phyloP scores from a whole-genome alignment of 2,113 vertebrate species.

The Callocephalon fimbriatum region DNA sequence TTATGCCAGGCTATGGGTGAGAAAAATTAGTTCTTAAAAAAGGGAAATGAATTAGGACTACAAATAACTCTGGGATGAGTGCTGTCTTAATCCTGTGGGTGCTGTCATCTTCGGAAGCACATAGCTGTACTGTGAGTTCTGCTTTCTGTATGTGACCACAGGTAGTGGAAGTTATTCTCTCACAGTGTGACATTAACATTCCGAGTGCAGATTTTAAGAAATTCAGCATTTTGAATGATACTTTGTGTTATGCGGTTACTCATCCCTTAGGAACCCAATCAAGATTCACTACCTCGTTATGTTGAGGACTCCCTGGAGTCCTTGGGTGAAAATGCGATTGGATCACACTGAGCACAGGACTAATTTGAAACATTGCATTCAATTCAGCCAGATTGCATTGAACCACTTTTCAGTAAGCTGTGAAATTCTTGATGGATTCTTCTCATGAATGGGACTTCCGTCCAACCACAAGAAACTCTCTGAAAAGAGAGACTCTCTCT shows the following conservation, averaged over 20 bases:
- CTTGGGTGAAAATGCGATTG: background rate
- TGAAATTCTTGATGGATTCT: conserved; percentile 45
- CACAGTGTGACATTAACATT: background rate
- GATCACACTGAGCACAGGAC: background rate
- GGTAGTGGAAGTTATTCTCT: background rate
- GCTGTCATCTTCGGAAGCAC: background rate
- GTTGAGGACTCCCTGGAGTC: background rate
- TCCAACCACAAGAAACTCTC: conserved; percentile 13
- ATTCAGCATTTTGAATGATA: background rate
- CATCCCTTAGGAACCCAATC: background rate
- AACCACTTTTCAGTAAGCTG: conserved; percentile 36
- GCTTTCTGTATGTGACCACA: background rate
- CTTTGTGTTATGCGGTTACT: background rate
- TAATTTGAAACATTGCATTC: conserved; percentile 1
- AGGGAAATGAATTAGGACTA: background rate
- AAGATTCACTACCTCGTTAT: background rate
- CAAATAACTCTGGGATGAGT: background rate
- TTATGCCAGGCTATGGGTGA: background rate
- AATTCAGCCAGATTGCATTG: background rate
- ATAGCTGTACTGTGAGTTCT: background rate
- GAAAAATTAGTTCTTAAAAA: background rate
- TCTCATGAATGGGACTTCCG: conserved; percentile 23
- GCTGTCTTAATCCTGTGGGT: background rate
- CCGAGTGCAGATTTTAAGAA: background rate
- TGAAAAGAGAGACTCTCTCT: conserved; percentile 7